Conservation (phyloP, 2,797 vertebrate genomes). For the Heteromormyrus szaboi region DNA sequence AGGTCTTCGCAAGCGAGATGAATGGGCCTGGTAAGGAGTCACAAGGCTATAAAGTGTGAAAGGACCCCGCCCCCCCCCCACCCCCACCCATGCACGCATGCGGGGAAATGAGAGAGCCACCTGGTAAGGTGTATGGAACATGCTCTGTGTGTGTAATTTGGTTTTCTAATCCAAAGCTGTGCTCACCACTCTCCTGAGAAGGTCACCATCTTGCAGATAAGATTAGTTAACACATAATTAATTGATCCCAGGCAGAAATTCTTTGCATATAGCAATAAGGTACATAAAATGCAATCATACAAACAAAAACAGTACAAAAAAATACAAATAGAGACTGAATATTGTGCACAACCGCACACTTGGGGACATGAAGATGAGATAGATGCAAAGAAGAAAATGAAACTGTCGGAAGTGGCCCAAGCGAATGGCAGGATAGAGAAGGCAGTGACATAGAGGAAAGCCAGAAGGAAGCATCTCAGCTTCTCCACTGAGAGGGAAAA, state of each 20-base stretch:
- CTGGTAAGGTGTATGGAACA: conserved; percentile 32
- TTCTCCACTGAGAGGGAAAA: background rate
- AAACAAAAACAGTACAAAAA: background rate
- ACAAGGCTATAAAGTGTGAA: conserved; percentile 32
- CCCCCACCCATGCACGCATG: background rate
- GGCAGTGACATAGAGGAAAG: background rate
- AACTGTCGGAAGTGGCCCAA: background rate
- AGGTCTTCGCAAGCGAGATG: conserved; percentile 18
- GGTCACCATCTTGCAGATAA: background rate
- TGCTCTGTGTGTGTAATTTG: conserved; percentile 8
- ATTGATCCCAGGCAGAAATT: background rate
- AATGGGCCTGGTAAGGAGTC: background rate
- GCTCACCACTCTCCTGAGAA: background rate
- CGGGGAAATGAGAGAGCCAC: background rate
- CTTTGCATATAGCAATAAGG: background rate
- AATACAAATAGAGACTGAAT: background rate
- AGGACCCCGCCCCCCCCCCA: no score
- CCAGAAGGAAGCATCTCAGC: background rate
- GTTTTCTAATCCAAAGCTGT: background rate
- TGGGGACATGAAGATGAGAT: background rate
- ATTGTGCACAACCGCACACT: background rate
- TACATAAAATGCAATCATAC: background rate
- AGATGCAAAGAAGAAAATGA: background rate
- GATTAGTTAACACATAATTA: background rate
- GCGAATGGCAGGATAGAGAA: background rate